Conservation (phyloP, 2,888 invertebrate species). For the Agrenia bidenticulata region DNA sequence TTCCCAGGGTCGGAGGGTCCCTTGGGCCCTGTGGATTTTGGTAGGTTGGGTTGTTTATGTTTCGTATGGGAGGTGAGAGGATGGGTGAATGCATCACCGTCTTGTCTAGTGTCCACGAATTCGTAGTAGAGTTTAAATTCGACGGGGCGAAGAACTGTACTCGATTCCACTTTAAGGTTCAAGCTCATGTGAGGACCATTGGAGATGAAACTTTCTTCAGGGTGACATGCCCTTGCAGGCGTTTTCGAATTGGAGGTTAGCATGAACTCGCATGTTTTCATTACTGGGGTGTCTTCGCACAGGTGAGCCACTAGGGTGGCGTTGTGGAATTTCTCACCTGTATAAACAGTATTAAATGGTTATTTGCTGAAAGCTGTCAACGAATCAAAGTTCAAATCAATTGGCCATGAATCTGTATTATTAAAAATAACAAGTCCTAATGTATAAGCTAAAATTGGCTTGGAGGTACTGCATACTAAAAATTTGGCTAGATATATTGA, state of each 20-base stretch:
- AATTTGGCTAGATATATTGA: too few species aligned
- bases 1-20: too few species aligned
- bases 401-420: too few species aligned
- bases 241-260: slow-evolving; percentile 38
- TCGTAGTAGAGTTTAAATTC: slow-evolving; percentile 77
- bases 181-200: slow-evolving; percentile 73
- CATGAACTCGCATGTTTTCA: slow-evolving; percentile 46
- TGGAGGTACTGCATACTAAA: too few species aligned
- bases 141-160: slow-evolving; percentile 76
- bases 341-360: too few species aligned
- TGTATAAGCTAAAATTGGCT: too few species aligned
- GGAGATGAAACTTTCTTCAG: slow-evolving; percentile 75
- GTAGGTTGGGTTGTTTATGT: slow-evolving; percentile 15
- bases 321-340: slow-evolving; percentile 34
- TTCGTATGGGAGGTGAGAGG: not conserved
- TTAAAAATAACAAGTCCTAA: too few species aligned
- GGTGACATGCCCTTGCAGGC: slow-evolving; percentile 63
- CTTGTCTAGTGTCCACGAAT: slow-evolving; percentile 66
- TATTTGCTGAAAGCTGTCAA: too few species aligned
- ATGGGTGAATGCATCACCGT: slow-evolving; percentile 40
- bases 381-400: too few species aligned
- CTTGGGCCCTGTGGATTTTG: not conserved
- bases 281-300: slow-evolving; percentile 41
- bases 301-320: slow-evolving; percentile 41
- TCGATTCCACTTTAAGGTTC: slow-evolving; percentile 55